Evolutionary conservation across 2,113 vertebrate species (phyloP).

Genomic region (Carassius carassius): DNA sequence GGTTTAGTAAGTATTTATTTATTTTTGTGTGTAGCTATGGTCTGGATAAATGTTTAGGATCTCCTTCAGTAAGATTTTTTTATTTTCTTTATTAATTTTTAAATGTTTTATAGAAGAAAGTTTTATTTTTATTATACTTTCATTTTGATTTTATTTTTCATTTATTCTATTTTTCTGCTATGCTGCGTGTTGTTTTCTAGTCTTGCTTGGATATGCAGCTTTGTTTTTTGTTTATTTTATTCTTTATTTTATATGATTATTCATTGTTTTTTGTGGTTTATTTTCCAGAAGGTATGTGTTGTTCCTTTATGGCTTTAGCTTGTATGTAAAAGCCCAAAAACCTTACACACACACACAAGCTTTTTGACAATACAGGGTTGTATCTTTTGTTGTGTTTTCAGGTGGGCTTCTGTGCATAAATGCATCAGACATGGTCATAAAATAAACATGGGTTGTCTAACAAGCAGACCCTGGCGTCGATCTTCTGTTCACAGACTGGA

Average conservation of each 20-base stretch:
- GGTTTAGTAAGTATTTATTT: neutral
- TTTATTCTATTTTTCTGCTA: neutral
- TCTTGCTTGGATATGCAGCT: neutral
- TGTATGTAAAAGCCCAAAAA: neutral
- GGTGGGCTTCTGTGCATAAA: neutral
- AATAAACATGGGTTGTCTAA: slow-evolving; percentile 41
- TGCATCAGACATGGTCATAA: neutral
- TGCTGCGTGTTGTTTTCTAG: neutral
- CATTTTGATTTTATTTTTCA: neutral
- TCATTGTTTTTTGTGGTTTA: neutral
- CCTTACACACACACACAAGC: neutral
- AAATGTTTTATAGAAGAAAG: too few species aligned
- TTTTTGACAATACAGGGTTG: neutral
- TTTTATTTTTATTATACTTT: neutral
- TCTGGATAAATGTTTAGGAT: neutral
- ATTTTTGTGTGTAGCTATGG: neutral
- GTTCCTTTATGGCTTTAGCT: neutral
- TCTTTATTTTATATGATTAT: neutral
- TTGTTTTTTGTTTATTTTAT: neutral
- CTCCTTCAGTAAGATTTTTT: neutral
- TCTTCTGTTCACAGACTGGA: neutral
- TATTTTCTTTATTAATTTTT: neutral
- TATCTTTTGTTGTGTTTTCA: neutral
- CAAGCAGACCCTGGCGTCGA: slow-evolving; percentile 24
- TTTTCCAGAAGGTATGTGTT: neutral